Base-by-base conservation (phyloP, 2,888 invertebrate species). In the Archaeoteleia sp. region DNA sequence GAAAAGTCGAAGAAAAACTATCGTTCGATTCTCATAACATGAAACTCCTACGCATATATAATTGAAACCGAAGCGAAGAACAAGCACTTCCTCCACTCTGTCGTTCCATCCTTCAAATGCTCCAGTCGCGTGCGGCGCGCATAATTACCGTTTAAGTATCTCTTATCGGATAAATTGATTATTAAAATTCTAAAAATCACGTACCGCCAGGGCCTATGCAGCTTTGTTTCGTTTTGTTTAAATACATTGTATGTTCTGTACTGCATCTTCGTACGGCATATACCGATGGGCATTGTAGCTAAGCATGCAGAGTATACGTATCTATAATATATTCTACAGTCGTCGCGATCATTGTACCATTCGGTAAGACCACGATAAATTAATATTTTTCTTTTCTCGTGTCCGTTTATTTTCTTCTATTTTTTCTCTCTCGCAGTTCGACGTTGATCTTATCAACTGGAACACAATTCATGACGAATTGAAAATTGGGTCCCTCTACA, bases 261-360 rank as follows among this genome's bases (percentile, higher is more conserved):
- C 46, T 63, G 62, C 55, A 27, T 27, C 20, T 29, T 29, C 17
- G 30, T 8, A 68, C 42, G 58, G 68, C 73, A 70, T 65, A 66
- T 65, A 71, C 71, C 75, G 68, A 72, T 73, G 71, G 74, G 73
- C 74, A 74, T 76, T 66, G n/a, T 20, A 73, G 66, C 76, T 80
- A 81, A 80, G 74, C 80, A 81, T 79, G 81, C 79, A 80, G 72
- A 77, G 73, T 78, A 72, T 75, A 72, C 67, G 69, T 66, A 65
- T 70, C 54, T 63, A 29, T 29, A 39, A 53, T 42, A 17, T 63
- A 35, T 63, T 45, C 49, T 65, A 45, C 34, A 34, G 14, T 34
- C 70, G 70, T 37, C 60, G 68, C 48, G 61, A 67, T 67, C 74
- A 69, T n/a, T 70, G 67, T 72, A 75, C 68, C 73, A 73, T 72